Conservation (phyloP, 2,888 invertebrate genomes). For the Axea sp. region DNA sequence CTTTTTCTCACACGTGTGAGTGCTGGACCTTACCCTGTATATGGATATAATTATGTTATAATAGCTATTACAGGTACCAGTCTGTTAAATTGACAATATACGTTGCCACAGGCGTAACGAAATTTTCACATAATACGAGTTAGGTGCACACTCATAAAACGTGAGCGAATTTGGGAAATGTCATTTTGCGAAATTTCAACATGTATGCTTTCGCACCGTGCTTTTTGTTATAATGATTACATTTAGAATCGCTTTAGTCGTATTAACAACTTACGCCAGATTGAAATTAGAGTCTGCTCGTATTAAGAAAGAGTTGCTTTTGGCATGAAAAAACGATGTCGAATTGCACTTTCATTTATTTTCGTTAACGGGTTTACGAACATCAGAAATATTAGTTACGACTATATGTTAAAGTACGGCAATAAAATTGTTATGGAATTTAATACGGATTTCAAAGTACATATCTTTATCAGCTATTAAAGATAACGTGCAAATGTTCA, state of each 20-base stretch:
- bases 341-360: not conserved
- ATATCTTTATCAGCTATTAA: no score
- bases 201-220: not conserved
- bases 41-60: slow-evolving; percentile 72
- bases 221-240: slow-evolving; percentile 22
- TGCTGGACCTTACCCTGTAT: slow-evolving; percentile 36
- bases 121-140: slow-evolving; percentile 62
- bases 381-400: slow-evolving; percentile 1
- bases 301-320: no score
- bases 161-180: slow-evolving; percentile 19
- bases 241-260: slow-evolving; percentile 1
- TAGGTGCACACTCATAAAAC: slow-evolving; percentile 48
- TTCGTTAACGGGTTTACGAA: slow-evolving; percentile 7
- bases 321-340: slow-evolving; percentile 1
- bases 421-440: no score
- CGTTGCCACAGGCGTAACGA: slow-evolving; percentile 64
- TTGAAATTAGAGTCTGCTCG: slow-evolving; percentile 1
- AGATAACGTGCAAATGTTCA: no score
- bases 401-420: slow-evolving; percentile 1
- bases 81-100: slow-evolving; percentile 74
- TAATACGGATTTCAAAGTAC: no score
- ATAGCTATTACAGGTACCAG: slow-evolving; percentile 73
- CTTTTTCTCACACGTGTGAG: slow-evolving; percentile 38
- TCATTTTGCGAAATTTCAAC: slow-evolving; percentile 19
- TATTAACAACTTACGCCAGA: slow-evolving; percentile 1